Conservation (phyloP, 1,140 invertebrate genomes). For the Coptotermes formosanus region DNA sequence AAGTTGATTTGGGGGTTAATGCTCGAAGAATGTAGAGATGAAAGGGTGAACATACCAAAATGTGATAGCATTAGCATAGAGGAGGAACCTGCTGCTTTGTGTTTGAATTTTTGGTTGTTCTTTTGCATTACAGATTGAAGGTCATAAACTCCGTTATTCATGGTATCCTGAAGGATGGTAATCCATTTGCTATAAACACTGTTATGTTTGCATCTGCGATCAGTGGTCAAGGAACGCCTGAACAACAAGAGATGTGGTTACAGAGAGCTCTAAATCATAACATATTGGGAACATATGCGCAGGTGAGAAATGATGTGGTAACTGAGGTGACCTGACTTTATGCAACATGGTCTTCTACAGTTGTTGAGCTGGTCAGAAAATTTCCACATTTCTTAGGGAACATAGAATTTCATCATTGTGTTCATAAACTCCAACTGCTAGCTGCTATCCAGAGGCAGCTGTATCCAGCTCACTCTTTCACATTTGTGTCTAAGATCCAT, state of each 20-base stretch:
- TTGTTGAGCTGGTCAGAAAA: too few relatives aligned
- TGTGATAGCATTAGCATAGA: too few relatives aligned
- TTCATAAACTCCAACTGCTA: background rate
- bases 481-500: background rate
- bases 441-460: background rate
- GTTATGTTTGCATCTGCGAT: slow-evolving; percentile 91
- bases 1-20: too few relatives aligned
- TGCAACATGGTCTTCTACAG: too few relatives aligned
- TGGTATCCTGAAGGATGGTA: slow-evolving; percentile 77
- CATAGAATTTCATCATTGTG: too few relatives aligned
- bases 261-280: slow-evolving; percentile 74
- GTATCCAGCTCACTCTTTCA: background rate
- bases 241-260: slow-evolving; percentile 87
- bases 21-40: too few relatives aligned
- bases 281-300: slow-evolving; percentile 92
- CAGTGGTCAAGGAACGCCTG: slow-evolving; percentile 80
- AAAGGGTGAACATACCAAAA: too few relatives aligned
- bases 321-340: too few relatives aligned
- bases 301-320: slow-evolving; percentile 52
- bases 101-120: too few relatives aligned
- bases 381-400: too few relatives aligned
- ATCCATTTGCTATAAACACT: slow-evolving; percentile 79
- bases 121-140: background rate
- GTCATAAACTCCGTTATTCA: slow-evolving; percentile 41
- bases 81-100: too few relatives aligned